Evolutionary conservation across 1,140 invertebrate genomes (phyloP).

Genomic region (Anastatus disparis): DNA sequence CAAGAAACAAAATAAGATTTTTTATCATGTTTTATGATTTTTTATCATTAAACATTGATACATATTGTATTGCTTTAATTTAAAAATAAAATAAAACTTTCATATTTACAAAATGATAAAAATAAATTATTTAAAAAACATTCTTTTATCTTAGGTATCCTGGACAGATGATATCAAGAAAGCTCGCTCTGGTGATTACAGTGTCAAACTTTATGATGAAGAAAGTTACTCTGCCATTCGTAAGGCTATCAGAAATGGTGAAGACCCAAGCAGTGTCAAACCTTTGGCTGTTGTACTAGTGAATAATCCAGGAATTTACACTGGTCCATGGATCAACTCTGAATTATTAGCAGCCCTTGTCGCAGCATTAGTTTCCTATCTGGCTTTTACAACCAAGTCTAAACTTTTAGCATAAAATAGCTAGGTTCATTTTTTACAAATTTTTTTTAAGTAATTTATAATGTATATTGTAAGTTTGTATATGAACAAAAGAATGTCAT

Average conservation of each 20-base stretch:
- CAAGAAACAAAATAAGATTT: no score
- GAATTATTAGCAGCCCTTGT: conserved; percentile 87
- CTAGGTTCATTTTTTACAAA: conserved; percentile 9
- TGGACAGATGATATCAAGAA: conserved; percentile 89
- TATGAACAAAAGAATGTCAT: conserved; percentile 20
- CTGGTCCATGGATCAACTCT: conserved; percentile 91
- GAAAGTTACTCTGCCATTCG: conserved; percentile 87
- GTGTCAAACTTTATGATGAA: conserved; percentile 88
- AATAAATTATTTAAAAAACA: no score
- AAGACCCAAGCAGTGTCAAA: conserved; percentile 75
- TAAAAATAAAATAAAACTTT: no score
- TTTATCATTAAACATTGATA: no score
- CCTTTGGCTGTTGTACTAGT: conserved; percentile 81
- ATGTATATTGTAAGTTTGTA: conserved; percentile 36
- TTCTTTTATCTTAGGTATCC: conserved; percentile 75
- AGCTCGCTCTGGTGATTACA: conserved; percentile 81
- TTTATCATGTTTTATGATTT: no score
- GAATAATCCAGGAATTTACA: conserved; percentile 87
- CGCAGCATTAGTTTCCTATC: conserved; percentile 84
- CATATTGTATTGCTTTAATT: no score
- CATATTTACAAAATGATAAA: no score
- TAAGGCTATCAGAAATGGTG: conserved; percentile 78
- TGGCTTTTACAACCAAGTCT: conserved; percentile 85
- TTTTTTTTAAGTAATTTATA: conserved; percentile 41
- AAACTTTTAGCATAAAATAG: conserved; percentile 76